Conservation (phyloP, 2,113 vertebrate species). For the Osmerus eperlanus region DNA sequence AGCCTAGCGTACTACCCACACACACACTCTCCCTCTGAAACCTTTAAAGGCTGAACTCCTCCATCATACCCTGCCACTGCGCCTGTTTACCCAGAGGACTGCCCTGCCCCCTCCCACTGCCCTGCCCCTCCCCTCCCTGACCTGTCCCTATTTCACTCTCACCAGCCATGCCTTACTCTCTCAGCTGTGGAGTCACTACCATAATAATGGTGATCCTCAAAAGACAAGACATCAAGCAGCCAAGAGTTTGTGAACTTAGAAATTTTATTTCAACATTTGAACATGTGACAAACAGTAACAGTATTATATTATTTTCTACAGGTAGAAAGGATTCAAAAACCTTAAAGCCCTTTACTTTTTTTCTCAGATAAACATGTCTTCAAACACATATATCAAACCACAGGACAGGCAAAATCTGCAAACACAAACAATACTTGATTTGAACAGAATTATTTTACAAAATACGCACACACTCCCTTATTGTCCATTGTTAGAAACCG, state of each 20-base stretch:
- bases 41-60: slow-evolving; percentile 15
- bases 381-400: slow-evolving; percentile 42
- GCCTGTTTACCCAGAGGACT: slow-evolving; percentile 11
- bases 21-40: slow-evolving; percentile 24
- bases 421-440: slow-evolving; percentile 26
- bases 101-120: background rate
- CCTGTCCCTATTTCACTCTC: background rate
- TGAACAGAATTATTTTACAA: slow-evolving; percentile 34
- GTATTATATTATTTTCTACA: slow-evolving; percentile 38
- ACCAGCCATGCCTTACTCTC: too few species aligned
- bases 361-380: slow-evolving; percentile 43
- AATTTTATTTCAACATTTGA: slow-evolving; percentile 66
- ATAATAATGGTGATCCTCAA: too few species aligned
- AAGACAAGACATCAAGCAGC: too few species aligned
- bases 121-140: background rate
- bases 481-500: slow-evolving; percentile 26
- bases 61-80: slow-evolving; percentile 24
- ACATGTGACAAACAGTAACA: slow-evolving; percentile 42
- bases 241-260: slow-evolving; percentile 31
- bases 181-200: too few species aligned
- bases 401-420: slow-evolving; percentile 35
- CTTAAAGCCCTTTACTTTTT: slow-evolving; percentile 59
- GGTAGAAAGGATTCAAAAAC: slow-evolving; percentile 47
- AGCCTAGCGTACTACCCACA: slow-evolving; percentile 16
- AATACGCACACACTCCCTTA: slow-evolving; percentile 19